Evolutionary conservation across 1,140 invertebrate genomes (phyloP).

Genomic region (Calliphora vicina): DNA sequence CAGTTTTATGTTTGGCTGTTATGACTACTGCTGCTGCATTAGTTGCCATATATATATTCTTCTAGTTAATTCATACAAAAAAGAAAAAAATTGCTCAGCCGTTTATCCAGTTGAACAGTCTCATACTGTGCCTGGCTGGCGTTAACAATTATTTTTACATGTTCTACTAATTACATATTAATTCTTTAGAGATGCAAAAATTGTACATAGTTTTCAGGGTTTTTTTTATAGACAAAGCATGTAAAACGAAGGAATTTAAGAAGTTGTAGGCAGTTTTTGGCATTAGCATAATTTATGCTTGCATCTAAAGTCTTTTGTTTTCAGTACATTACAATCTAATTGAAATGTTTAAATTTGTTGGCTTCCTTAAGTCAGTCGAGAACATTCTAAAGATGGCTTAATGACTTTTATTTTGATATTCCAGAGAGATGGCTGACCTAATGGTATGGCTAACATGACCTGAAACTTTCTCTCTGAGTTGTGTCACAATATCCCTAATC

Average conservation of each 20-base stretch:
- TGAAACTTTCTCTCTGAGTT: too few species aligned
- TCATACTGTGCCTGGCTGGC: conserved; percentile 27
- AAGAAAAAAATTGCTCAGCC: background rate
- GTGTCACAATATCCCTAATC: too few species aligned
- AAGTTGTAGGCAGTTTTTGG: background rate
- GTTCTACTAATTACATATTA: conserved; percentile 29
- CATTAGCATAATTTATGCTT: background rate
- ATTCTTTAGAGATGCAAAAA: background rate
- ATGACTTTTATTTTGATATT: too few species aligned
- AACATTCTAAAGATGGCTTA: too few species aligned
- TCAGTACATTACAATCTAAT: background rate
- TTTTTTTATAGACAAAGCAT: background rate
- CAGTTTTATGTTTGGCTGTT: background rate
- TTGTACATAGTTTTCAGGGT: background rate
- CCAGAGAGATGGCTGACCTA: too few species aligned
- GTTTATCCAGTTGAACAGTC: conserved; percentile 18
- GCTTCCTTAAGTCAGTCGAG: too few species aligned
- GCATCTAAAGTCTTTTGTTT: background rate
- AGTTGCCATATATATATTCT: background rate
- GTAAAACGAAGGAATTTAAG: background rate
- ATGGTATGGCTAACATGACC: too few species aligned
- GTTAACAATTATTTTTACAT: conserved; percentile 29
- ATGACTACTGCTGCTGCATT: background rate
- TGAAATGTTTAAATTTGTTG: too few species aligned
- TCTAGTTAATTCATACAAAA: background rate